A percentile compares a stretch with the other conserved stretches of the same genome.
Conservation (phyloP, 2,113 vertebrate species). For the Pteruthius melanotis region DNA sequence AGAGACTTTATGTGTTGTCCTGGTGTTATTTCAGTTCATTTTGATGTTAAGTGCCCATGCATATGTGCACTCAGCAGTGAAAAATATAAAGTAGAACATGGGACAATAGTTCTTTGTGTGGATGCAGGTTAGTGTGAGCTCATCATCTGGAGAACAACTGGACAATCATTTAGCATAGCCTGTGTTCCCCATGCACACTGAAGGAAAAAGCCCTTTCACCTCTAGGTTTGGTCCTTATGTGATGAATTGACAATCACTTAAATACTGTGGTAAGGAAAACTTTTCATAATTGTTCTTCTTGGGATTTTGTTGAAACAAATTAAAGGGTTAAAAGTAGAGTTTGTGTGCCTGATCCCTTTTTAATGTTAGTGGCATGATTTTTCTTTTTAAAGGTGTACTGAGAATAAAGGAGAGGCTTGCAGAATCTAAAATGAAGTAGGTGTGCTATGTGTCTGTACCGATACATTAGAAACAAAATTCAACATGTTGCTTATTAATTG, state of each 20-base stretch:
- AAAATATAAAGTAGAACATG: neutral
- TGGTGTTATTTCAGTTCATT: neutral
- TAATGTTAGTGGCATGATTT: neutral
- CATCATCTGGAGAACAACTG: constrained; percentile 18
- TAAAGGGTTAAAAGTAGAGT: neutral
- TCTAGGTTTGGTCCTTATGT: neutral
- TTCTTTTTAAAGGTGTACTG: neutral
- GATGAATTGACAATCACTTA: neutral
- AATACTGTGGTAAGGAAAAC: neutral
- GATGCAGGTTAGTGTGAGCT: neutral
- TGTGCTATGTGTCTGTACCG: neutral
- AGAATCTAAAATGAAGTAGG: constrained; percentile 1
- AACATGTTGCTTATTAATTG: constrained; percentile 21
- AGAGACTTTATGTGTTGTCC: neutral
- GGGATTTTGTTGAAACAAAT: neutral
- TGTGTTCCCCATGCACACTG: neutral
- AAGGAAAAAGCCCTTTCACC: neutral
- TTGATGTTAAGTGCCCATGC: neutral
- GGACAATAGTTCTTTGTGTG: neutral
- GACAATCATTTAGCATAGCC: neutral
- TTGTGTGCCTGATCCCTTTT: neutral
- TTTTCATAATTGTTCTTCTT: neutral
- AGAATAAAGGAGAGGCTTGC: neutral
- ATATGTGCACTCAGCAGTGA: neutral
- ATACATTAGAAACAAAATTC: constrained; percentile 6